Evolutionary conservation across 2,113 vertebrate genomes (phyloP).

Genomic region (Alligator sinensis): DNA sequence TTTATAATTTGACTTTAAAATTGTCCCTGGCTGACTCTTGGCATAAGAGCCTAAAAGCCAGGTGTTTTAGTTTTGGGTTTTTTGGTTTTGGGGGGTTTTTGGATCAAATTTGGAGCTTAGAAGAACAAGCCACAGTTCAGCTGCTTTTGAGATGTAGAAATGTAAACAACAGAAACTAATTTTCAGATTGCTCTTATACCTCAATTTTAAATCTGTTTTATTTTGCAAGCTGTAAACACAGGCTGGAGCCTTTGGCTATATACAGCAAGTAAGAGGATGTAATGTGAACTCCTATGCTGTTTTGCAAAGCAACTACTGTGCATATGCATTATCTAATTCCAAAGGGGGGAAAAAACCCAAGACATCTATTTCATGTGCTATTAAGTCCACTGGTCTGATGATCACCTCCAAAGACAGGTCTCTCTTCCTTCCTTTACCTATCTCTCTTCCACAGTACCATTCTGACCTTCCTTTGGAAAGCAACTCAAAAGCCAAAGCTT

Average conservation of each 20-base stretch:
- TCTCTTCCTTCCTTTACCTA: neutral
- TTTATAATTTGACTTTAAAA: neutral
- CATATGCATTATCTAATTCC: neutral
- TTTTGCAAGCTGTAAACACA: neutral
- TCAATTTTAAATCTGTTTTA: neutral
- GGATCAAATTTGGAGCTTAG: neutral
- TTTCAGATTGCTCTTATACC: neutral
- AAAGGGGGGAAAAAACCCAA: too few relatives aligned
- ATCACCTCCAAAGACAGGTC: conserved; percentile 37
- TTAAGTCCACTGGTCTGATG: neutral
- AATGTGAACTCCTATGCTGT: neutral
- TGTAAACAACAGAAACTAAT: neutral
- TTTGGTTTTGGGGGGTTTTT: too few relatives aligned
- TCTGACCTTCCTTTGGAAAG: conserved; percentile 27
- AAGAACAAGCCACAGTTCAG: neutral
- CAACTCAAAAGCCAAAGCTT: conserved; percentile 14
- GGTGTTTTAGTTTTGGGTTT: neutral
- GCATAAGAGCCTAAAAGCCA: neutral
- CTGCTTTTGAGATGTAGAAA: neutral
- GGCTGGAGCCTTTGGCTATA: neutral
- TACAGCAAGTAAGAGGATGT: neutral
- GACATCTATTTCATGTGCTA: neutral
- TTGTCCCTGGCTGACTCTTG: fast-evolving
- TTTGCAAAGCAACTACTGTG: fast-evolving
- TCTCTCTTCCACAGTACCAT: neutral